Evolutionary conservation across 2,797 vertebrate species (phyloP), one percentile per base, ranked within the genome.

Genomic region (Acanthis flammea): DNA sequence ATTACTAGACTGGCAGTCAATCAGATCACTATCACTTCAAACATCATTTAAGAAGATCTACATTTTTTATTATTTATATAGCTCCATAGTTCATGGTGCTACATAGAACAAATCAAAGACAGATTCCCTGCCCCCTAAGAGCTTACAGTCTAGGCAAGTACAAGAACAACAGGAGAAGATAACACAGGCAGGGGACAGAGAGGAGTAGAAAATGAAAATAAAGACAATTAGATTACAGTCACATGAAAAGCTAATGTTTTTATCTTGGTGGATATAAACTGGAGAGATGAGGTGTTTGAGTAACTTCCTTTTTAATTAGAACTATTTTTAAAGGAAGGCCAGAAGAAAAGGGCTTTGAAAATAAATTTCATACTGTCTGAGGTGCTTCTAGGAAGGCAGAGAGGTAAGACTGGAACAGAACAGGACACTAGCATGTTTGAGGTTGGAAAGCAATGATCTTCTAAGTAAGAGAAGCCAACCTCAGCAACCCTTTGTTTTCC

Each of bases 1-100:
- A 71, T 44, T 83, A 68, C 76, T 95, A 85, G 60, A 51, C 37
- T 96, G 55, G 41, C 27, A 93, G 86, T 90, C 73, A 93, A 95
- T 96, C 83, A 94, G 86, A 90, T 95, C 70, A 96, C 83, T 93
- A 73, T 93, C 77, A 96, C 79, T 96, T 95, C 90, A 94, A 96
- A 93, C 41, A 92, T 86, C 31, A 93, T 94, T 96, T 90, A 92
- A 88, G 90, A 95, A 94, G 77, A 78, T 95, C 92, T 96, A 84
- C 33, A 85, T 88, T 71, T 94, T 97, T 96, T 96, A 96, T 97
- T 96, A 94, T 90, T 95, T 96, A 84, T 96, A 96, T 97, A 95
- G 93, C 96, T 96, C 93, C 94, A 88, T 96, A 85, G 51, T 61
- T 92, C 86, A 96, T 97, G 96, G 95, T 95, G 94, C 94, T 97